Base-by-base conservation (phyloP, 2,888 invertebrate genomes). In the Drosophila merina region DNA sequence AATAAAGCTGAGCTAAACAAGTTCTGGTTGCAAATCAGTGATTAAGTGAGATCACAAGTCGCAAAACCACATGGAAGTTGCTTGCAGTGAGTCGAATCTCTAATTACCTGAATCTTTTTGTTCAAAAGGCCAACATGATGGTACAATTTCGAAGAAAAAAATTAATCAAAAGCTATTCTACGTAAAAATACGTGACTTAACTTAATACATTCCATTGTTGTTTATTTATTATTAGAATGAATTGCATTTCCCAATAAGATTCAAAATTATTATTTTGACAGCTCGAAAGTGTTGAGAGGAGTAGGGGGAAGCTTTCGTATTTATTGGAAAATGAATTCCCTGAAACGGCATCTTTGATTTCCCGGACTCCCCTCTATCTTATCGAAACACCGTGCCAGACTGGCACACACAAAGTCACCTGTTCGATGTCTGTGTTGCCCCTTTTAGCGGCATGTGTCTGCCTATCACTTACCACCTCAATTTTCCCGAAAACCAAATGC, bases 391-490 rank as follows among this genome's bases (percentile, higher is more conserved):
- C 6, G 20, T 26, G 20, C 20, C 20, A 20, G 20, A 20, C 60
- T 28, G 38, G 52, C 25, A 47, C 30, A 8, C 52, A 52, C 40
- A 36, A 42, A 60, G 75, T 54, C 84, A 82, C 81, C 81, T 82
- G 81, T 77, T 80, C 55, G 51, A 36, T 38, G 63, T 76, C 63
- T 33, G 62, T 64, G 44, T 57, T 49, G 14, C 9, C 36, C 55
- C 47, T 47, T 51, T 57, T 60, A 49, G 40, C 55, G 47, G 60
- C 60, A 59, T 66, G 51, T 48, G 48, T 62, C 55, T 58, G 58
- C 63, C 75, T 63, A 72, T 79, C 83, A 83, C 77, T 86, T 81
- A 83, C 86, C 86, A 83, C 86, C 84, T 82, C 76, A 66, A 72
- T 72, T 62, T 72, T 64, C 55, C 64, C 51, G 31, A 57, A 83